These are phyloP conservation scores for Crematogaster levior DNA, from an alignment of 2,888 invertebrate genomes.

Conservation along the genomic window DNA sequence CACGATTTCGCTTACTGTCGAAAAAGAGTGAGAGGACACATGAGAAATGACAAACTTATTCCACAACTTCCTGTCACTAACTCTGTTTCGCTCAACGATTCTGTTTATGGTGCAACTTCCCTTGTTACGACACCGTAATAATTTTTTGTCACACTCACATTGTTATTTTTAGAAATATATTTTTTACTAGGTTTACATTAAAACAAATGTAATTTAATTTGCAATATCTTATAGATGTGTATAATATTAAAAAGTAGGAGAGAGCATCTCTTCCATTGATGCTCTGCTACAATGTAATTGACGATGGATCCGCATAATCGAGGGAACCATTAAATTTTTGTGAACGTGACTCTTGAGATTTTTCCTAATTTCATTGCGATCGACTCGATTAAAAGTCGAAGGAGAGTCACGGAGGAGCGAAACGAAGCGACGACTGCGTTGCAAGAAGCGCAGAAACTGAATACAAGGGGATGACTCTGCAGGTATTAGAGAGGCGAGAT, in stretches of 20 bases:
- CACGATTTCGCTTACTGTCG: constrained; percentile 47
- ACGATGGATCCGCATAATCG: not conserved
- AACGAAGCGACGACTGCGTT: constrained; percentile 7
- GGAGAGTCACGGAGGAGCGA: not conserved
- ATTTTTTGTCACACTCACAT: not conserved
- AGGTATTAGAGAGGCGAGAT: constrained; percentile 72
- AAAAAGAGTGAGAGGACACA: constrained; percentile 57
- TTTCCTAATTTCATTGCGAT: constrained; percentile 9
- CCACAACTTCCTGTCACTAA: constrained; percentile 31
- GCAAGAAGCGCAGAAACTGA: constrained; percentile 22
- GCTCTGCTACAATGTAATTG: not conserved
- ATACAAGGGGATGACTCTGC: constrained; percentile 58
- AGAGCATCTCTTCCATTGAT: not conserved
- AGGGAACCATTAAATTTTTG: constrained; percentile 4
- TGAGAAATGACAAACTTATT: constrained; percentile 58
- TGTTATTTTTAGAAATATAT: not conserved
- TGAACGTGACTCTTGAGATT: constrained; percentile 39
- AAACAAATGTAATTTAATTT: not conserved
- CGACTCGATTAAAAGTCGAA: constrained; percentile 29
- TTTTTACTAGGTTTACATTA: not conserved
- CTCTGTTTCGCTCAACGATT: constrained; percentile 1
- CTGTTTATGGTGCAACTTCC: not conserved
- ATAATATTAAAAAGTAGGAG: not conserved
- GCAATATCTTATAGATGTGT: not conserved
- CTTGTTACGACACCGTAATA: not conserved